phyloP scores from a whole-genome alignment of 2,888 invertebrate genomes.

The Hofmannophila pseudospretella region DNA sequence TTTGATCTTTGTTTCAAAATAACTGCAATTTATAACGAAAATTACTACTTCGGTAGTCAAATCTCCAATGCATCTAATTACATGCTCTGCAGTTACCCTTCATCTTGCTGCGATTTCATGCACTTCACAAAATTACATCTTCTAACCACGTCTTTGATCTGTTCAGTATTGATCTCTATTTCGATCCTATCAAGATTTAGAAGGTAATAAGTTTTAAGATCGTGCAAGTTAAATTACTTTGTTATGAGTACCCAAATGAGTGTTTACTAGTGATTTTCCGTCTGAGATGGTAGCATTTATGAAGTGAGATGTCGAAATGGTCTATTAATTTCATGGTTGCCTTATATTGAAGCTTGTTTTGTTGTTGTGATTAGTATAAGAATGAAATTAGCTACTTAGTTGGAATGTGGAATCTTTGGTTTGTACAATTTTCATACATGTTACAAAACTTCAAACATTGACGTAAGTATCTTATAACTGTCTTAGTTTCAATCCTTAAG shows the following conservation, averaged over 20 bases:
- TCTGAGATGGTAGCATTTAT: constrained; percentile 46
- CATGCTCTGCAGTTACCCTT: constrained; percentile 26
- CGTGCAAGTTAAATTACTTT: background rate
- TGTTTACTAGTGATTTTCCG: constrained; percentile 50
- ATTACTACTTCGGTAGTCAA: constrained; percentile 15
- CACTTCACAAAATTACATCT: constrained; percentile 7
- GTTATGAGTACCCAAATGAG: constrained; percentile 13
- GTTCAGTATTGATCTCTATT: constrained; percentile 9
- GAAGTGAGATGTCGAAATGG: constrained; percentile 50
- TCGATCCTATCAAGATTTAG: constrained; percentile 1
- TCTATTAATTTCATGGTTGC: constrained; percentile 58
- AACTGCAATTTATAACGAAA: constrained; percentile 11
- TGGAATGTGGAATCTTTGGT: too few relatives aligned
- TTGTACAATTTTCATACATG: too few relatives aligned
- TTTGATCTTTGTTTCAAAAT: constrained; percentile 7
- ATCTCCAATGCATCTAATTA: constrained; percentile 30
- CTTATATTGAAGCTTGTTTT: constrained; percentile 34
- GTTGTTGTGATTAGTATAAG: too few relatives aligned
- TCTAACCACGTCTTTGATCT: background rate
- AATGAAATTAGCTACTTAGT: too few relatives aligned
- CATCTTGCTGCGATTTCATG: constrained; percentile 24
- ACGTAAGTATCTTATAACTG: too few relatives aligned
- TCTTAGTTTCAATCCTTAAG: too few relatives aligned
- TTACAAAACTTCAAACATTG: too few relatives aligned
- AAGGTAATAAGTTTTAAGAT: constrained; percentile 1